These are phyloP conservation scores for Disparrhopalites patrizii DNA, from an alignment of 2,888 invertebrate species.

Conservation along the genomic window DNA sequence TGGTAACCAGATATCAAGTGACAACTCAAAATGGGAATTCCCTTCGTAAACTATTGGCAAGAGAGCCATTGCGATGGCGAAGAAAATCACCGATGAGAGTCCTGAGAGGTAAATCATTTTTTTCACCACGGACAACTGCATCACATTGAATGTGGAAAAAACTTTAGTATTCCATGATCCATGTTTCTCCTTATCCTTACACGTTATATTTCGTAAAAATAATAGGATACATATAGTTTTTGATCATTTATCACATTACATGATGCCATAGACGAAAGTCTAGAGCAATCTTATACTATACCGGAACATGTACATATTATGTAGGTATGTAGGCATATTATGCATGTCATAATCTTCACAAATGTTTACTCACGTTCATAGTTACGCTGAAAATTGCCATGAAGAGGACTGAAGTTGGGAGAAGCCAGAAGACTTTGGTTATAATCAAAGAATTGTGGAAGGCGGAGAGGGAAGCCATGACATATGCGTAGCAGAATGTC, in stretches of 20 bases:
- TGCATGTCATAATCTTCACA: not conserved
- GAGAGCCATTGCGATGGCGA: conserved; percentile 15
- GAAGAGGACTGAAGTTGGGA: conserved; percentile 12
- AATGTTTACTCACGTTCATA: conserved; percentile 8
- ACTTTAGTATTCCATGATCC: not conserved
- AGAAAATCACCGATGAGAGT: conserved; percentile 16
- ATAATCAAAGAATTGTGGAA: not conserved
- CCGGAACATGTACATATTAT: not conserved
- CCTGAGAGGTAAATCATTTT: conserved; percentile 23
- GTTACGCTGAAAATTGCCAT: conserved; percentile 1
- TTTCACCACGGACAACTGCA: conserved; percentile 21
- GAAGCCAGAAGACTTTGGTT: conserved; percentile 18
- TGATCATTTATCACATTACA: too few relatives aligned
- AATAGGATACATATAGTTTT: too few relatives aligned
- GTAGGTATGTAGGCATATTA: not conserved
- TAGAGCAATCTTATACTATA: too few relatives aligned
- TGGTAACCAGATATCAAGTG: conserved; percentile 23
- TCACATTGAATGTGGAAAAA: not conserved
- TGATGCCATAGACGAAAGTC: too few relatives aligned
- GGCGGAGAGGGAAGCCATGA: conserved; percentile 11
- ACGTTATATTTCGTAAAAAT: too few relatives aligned
- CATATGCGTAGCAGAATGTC: conserved; percentile 21
- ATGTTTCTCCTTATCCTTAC: too few relatives aligned
- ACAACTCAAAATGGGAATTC: conserved; percentile 10
- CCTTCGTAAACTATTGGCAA: conserved; percentile 6